These are phyloP conservation scores for Ptilonorhynchus violaceus DNA, from an alignment of 2,113 vertebrate genomes.

Conservation along the genomic window DNA sequence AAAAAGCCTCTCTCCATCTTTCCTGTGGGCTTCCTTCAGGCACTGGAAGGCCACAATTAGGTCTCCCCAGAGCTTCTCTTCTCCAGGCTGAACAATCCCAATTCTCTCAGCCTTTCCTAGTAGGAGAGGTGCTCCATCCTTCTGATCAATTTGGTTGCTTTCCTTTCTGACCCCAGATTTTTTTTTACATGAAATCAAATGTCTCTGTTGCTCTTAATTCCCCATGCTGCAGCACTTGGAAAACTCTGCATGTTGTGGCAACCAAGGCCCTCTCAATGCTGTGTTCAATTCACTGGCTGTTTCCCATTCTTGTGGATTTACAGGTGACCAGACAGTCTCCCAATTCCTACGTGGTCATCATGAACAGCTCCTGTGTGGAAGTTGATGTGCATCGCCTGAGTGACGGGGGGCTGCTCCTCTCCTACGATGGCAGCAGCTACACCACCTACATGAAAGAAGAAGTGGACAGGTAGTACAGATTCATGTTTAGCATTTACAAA, in stretches of 20 bases:
- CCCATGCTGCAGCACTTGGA: neutral
- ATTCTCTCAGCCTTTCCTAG: neutral
- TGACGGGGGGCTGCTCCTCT: conserved; percentile 91
- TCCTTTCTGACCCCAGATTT: neutral
- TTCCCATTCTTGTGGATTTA: neutral
- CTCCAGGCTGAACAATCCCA: neutral
- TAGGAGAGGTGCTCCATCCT: neutral
- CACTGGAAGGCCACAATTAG: neutral
- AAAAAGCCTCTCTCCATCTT: neutral
- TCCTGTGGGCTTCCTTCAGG: neutral
- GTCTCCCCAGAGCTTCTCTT: neutral
- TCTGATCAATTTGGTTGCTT: neutral
- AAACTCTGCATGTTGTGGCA: neutral
- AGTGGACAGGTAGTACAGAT: conserved; percentile 84
- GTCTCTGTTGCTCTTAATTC: neutral
- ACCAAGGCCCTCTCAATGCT: accelerated
- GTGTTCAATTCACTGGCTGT: neutral
- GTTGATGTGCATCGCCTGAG: conserved; percentile 95
- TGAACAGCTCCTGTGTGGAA: conserved; percentile 89
- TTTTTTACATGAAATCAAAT: neutral
- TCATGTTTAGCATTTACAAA: neutral
- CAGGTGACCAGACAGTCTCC: conserved; percentile 95
- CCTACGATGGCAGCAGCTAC: conserved; percentile 97
- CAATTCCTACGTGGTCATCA: conserved; percentile 96
- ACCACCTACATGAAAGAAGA: conserved; percentile 99